Conservation (phyloP, 1,140 invertebrate genomes). For the Mizuhopecten yessoensis region DNA sequence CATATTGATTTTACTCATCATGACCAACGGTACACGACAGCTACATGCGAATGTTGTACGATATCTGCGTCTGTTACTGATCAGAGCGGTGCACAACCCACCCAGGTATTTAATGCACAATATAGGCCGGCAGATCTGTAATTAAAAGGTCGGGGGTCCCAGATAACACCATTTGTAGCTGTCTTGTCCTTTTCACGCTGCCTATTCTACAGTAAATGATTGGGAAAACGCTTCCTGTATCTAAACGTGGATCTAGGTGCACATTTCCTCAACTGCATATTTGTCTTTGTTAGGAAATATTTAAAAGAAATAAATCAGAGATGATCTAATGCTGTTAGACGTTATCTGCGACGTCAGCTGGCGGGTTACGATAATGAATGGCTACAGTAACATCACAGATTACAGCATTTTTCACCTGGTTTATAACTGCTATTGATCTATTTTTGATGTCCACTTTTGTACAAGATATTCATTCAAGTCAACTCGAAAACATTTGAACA, state of each 20-base stretch:
- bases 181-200: slow-evolving; percentile 15
- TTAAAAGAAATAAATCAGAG: slow-evolving; percentile 20
- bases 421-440: not conserved
- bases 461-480: not conserved
- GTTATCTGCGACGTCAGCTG: not conserved
- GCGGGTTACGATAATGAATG: not conserved
- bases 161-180: slow-evolving; percentile 4
- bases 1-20: not conserved
- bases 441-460: not conserved
- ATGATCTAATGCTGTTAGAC: not conserved
- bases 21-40: not conserved
- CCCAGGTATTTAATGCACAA: slow-evolving; percentile 10
- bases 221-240: not conserved
- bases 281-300: slow-evolving; percentile 5
- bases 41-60: not conserved
- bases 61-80: not conserved
- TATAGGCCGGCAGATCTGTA: not conserved
- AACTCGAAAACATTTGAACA: too few relatives aligned
- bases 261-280: slow-evolving; percentile 34
- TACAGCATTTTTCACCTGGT: not conserved
- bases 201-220: slow-evolving; percentile 25
- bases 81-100: not conserved
- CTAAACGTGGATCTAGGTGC: not conserved
- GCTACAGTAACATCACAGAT: not conserved
- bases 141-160: slow-evolving; percentile 6